Evolutionary conservation across 2,113 vertebrate species (phyloP), one percentile per base, ranked within the genome.

Genomic region (Tychaedon coryphoeus): DNA sequence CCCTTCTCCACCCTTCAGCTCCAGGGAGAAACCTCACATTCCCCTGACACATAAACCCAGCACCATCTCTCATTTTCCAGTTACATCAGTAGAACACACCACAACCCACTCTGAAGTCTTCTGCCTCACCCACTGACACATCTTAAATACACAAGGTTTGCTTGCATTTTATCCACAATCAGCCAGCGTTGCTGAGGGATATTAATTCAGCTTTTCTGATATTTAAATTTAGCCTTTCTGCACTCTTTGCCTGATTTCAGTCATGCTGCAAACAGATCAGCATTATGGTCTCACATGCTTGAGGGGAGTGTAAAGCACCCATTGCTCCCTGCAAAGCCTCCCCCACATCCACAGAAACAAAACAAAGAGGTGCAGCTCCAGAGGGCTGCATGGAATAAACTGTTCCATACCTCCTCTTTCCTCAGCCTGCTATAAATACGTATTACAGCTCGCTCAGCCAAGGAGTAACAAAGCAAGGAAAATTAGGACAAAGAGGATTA

Each of bases 401-500:
- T 29, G 19, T 51, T 60, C 51, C 78, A 45, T 16, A 67, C 70
- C 85, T 86, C 83, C 86, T 66, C 70, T 62, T 95, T n/a, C 56
- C 88, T 86, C 90, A 92, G 78, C 82, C 82, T 88, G 69, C 88
- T 96, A 96, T 90, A 95, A 96, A 95, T 95, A 90, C 0, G 1
- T 54, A 51, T 92, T 70, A 88, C 15, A 4, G 42, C 75, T 88
- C 1, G 0, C 75, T 83, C 36, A 57, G 92, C 92, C 94, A 94
- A 92, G 56, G 45, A 86, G 72, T 51, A 90, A 95, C 96, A 96
- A 95, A 96, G 90, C 90, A 97, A 95, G 96, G 95, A 94, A 96
- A 96, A 90, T 93, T 92, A 80, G 87, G 93, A 96, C 94, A 95
- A 95, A 96, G 94, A 95, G 28, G 92, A 97, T 95, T 90, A 95